These are phyloP conservation scores for Diplogasteroides magnus DNA, from an alignment of 1,140 invertebrate genomes.

Conservation along the genomic window DNA sequence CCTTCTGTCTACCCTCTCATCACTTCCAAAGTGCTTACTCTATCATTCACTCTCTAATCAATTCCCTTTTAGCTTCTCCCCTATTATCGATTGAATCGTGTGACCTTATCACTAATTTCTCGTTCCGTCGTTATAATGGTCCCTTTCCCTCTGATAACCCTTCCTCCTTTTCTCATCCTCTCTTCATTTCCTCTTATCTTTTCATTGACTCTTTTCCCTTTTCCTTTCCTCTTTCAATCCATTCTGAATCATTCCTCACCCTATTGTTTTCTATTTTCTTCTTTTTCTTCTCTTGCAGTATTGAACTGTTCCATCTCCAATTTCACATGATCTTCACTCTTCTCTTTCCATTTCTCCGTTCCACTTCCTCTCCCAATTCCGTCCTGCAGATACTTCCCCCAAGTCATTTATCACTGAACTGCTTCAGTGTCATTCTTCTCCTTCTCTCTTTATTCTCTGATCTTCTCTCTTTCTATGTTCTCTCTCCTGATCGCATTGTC, in stretches of 20 bases:
- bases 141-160: neutral
- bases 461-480: slow-evolving; percentile 8
- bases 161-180: slow-evolving; percentile 7
- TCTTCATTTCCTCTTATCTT: neutral
- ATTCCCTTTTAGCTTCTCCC: neutral
- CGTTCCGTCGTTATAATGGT: too few relatives aligned
- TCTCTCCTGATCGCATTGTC: slow-evolving; percentile 10
- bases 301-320: neutral
- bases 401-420: slow-evolving; percentile 6
- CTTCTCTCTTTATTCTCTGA: slow-evolving; percentile 5
- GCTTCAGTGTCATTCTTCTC: neutral
- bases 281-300: slow-evolving; percentile 7
- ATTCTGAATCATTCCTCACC: neutral
- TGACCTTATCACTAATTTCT: too few relatives aligned
- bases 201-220: neutral
- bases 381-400: slow-evolving; percentile 3
- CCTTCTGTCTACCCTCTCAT: neutral
- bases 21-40: neutral
- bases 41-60: neutral
- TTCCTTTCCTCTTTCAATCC: neutral
- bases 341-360: neutral
- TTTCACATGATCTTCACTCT: neutral
- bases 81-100: slow-evolving; percentile 9
- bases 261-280: slow-evolving; percentile 10
- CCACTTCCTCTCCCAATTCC: neutral